Conservation (phyloP, 2,113 vertebrate species). For the Callochromis pleurospilus region DNA sequence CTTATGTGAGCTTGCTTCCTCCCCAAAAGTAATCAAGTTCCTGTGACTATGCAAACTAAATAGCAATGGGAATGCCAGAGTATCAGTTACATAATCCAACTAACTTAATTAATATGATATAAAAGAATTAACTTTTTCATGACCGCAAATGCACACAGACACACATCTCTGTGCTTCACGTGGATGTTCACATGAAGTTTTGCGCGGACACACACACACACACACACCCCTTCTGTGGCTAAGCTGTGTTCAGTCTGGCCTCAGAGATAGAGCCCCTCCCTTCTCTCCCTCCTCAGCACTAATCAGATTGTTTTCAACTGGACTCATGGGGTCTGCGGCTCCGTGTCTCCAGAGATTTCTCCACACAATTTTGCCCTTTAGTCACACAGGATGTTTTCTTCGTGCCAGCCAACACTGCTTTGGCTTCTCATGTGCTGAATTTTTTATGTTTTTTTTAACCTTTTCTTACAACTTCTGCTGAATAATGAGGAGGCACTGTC, state of each 20-base stretch:
- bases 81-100: not conserved
- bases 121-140: not conserved
- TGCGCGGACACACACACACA: not conserved
- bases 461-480: not conserved
- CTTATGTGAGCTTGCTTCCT: not conserved
- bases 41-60: not conserved
- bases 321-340: constrained; percentile 63
- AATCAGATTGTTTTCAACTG: constrained; percentile 71
- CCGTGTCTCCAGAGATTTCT: not conserved
- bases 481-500: constrained; percentile 57
- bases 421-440: not conserved
- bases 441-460: not conserved
- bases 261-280: not conserved
- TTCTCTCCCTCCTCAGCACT: constrained; percentile 14
- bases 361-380: constrained; percentile 42
- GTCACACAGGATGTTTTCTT: constrained; percentile 47
- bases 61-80: not conserved
- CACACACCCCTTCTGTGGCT: not conserved
- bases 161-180: not conserved
- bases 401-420: not conserved
- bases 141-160: not conserved
- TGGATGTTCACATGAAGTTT: not conserved
- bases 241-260: not conserved
- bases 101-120: not conserved
- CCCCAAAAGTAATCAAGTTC: not conserved